Conservation (phyloP, 30 jellyfish, hydroid and myxozoan genomes). For the Clytia hemisphaerica region DNA sequence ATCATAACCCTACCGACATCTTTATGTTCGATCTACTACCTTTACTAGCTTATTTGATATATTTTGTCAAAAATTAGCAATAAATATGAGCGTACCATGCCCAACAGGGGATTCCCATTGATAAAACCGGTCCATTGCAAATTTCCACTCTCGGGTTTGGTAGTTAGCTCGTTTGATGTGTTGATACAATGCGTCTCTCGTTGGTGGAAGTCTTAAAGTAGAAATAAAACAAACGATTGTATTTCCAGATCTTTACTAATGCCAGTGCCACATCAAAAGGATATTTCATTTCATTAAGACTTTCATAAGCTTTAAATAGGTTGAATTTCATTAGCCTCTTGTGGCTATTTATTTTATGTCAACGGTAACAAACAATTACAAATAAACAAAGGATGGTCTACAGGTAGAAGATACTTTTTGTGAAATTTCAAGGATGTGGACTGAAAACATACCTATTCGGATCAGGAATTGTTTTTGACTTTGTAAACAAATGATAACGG, state of each 20-base stretch:
- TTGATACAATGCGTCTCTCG: background rate
- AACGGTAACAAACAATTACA: too few species aligned
- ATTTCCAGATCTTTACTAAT: background rate
- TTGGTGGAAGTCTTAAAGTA: background rate
- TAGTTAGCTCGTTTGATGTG: conserved; percentile 15
- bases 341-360: too few species aligned
- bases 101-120: background rate
- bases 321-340: too few species aligned
- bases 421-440: background rate
- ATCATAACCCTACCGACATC: too few species aligned
- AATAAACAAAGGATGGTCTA: too few species aligned
- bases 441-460: background rate
- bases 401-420: too few species aligned
- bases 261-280: background rate
- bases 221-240: background rate
- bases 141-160: background rate
- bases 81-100: background rate
- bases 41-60: too few species aligned
- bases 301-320: too few species aligned
- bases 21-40: too few species aligned
- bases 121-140: background rate
- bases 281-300: too few species aligned
- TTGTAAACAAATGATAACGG: background rate
- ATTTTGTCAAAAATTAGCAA: too few species aligned
- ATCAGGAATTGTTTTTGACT: background rate